Percentiles rank a stretch among this genome's conserved stretches.
Evolutionary conservation across 2,113 vertebrate genomes (phyloP).

Genomic region (Garra rufa): DNA sequence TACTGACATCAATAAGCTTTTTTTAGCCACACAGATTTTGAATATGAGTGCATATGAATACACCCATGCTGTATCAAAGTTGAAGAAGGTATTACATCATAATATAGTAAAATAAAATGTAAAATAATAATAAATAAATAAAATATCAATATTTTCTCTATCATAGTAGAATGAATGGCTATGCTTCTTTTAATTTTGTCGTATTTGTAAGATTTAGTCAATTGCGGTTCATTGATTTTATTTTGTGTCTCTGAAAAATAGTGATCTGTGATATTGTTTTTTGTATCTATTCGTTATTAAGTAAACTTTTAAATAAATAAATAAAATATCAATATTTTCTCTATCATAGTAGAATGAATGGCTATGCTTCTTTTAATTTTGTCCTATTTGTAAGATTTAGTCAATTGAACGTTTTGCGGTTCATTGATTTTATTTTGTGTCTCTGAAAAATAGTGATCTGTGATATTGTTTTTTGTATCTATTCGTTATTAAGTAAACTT

Average conservation of each 20-base stretch:
- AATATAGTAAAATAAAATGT: too few species aligned
- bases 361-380: background rate
- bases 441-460: background rate
- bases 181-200: background rate
- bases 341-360: too few species aligned
- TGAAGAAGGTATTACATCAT: background rate
- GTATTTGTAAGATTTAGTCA: background rate
- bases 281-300: background rate
- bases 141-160: too few species aligned
- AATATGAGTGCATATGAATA: background rate
- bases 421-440: background rate
- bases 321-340: too few species aligned
- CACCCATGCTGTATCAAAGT: background rate
- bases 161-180: too few species aligned
- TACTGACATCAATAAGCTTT: background rate
- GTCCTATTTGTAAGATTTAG: background rate
- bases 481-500: background rate
- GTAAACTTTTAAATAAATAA: too few species aligned
- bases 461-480: background rate
- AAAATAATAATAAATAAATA: too few species aligned
- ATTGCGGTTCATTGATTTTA: background rate
- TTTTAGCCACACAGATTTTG: background rate
- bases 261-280: background rate
- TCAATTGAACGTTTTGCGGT: background rate
- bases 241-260: background rate